Evolutionary conservation across 2,797 vertebrate species (phyloP), one percentile per base, ranked within the genome.

Genomic region (Cirrhinus molitorella): DNA sequence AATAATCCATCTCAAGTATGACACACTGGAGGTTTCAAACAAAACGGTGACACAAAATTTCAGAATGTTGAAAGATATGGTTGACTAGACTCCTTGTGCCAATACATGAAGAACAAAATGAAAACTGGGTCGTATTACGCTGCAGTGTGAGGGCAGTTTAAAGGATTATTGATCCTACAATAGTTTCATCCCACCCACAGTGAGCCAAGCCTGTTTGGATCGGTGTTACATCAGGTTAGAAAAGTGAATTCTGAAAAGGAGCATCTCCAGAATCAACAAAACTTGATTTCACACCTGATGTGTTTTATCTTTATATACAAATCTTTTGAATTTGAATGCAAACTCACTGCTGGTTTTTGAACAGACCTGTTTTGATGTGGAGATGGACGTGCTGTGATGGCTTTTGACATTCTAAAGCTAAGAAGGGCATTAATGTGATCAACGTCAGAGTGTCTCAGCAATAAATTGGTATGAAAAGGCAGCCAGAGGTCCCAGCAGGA

Each of bases 161-260:
- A 86, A 84, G 16, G 61, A 84, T 82, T 79, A 79, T 55, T 79
- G 81, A 84, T 72, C 47, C 23, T 40, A 51, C 59, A 72, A 61
- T 49, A 68, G 71, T 75, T 45, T 66, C 45, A 75, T 79, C 16
- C 25, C 72, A 80, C 21, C 61, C 71, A 61, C 59, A n/a, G 25
- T 49, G 59, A 87, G 25, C 28, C 72, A 75, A 86, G 63, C 66
- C 53, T 70, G 13, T 45, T 63, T 49, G 11, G 40, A 83, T 59
- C 31, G 16, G 16, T 17, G 23, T 59, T 83, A 65, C n/a, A 40
- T 63, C 7, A 23, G 43, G 40, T 51, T 40, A 37, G 11, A 43
- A 14, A 23, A 76, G 13, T 23, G 14, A 37, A 55, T 59, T 34
- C 43, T 25, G 9, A 45, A 31, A 49, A 6, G 5, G 11, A 59